A percentile compares a stretch with the other conserved stretches of the same genome.
phyloP scores from a whole-genome alignment of 2,797 vertebrate genomes.

The Trematomus bernacchii region DNA sequence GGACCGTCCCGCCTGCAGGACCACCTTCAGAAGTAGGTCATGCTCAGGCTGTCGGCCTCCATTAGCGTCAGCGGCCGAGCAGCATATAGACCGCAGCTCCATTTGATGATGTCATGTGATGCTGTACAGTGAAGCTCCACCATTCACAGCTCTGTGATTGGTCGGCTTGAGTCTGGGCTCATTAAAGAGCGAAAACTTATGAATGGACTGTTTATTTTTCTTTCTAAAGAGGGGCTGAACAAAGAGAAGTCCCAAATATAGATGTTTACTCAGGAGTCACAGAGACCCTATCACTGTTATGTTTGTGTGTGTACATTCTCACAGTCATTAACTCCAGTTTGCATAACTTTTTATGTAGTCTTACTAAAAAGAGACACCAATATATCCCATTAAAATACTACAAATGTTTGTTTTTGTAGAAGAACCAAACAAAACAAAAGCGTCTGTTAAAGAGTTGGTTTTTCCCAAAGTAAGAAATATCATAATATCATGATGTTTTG shows the following conservation, averaged over 20 bases:
- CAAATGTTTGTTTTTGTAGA: neutral
- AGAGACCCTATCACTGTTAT: neutral
- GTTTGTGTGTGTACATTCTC: neutral
- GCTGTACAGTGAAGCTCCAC: slow-evolving; percentile 5
- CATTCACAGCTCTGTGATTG: slow-evolving; percentile 26
- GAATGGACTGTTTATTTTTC: slow-evolving; percentile 15
- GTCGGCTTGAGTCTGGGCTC: slow-evolving; percentile 18
- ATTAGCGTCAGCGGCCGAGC: slow-evolving; percentile 65
- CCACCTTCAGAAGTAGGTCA: slow-evolving; percentile 77
- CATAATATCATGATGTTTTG: no score
- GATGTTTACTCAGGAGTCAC: neutral
- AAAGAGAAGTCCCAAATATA: neutral
- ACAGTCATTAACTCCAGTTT: neutral
- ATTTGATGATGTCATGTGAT: slow-evolving; percentile 25
- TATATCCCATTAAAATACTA: neutral
- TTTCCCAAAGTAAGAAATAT: neutral
- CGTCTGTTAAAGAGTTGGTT: neutral
- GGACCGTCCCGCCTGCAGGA: slow-evolving; percentile 44
- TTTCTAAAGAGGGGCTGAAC: neutral
- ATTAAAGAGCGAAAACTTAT: slow-evolving; percentile 3
- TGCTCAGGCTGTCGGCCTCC: slow-evolving; percentile 58
- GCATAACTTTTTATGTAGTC: no score
- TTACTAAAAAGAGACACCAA: neutral
- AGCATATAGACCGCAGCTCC: slow-evolving; percentile 26
- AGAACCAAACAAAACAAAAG: neutral